Base-by-base conservation (phyloP, 2,888 invertebrate genomes). In the Meghimatium bilineatum region DNA sequence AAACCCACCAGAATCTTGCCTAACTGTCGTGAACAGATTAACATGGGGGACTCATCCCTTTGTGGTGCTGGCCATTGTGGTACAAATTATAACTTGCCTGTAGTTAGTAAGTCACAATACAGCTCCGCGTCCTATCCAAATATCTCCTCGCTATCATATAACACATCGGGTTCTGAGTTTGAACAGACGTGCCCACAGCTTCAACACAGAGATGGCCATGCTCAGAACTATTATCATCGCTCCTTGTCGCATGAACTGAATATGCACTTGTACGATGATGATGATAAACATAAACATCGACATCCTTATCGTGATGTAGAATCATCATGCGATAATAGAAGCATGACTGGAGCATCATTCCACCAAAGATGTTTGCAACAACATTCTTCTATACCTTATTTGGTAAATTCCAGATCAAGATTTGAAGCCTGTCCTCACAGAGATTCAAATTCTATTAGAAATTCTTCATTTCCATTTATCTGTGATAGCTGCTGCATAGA, bases 401-500 rank as follows among this genome's bases (percentile, higher is more conserved):
- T n/a, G 0, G 29, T 23, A 20, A n/a, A 79, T 23, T 44, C 79
- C 29, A 38, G 67, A 49, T 34, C 29, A 1, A 67, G 32, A 49
- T 17, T 20, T 49, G 29, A 29, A 36, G 10, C 67, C 29, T n/a
- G 20, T 29, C 23, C 6, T 29, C 23, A 26, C 67, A 38, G 44
- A 66, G 29, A 67, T 32, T 6, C 1, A 52, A 36, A 49, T 29
- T 34, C 17, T 1, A 52, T 49, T 23, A 23, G 83, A 29, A 89
- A 89, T 20, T 88, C 89, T 63, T 81, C 86, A 12, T 88, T 88
- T 14, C 90, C 67, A 29, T n/a, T 89, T 23, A 90, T 90, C 84
- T 90, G 90, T 49, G 69, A 87, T 63, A 91, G 91, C 78, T 91
- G 90, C 88, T 91, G 91, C 20, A 89, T 91, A n/a, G 91, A 90